These are phyloP conservation scores for Neotoxoptera formosana DNA, from an alignment of 1,140 invertebrate species.

Conservation along the genomic window DNA sequence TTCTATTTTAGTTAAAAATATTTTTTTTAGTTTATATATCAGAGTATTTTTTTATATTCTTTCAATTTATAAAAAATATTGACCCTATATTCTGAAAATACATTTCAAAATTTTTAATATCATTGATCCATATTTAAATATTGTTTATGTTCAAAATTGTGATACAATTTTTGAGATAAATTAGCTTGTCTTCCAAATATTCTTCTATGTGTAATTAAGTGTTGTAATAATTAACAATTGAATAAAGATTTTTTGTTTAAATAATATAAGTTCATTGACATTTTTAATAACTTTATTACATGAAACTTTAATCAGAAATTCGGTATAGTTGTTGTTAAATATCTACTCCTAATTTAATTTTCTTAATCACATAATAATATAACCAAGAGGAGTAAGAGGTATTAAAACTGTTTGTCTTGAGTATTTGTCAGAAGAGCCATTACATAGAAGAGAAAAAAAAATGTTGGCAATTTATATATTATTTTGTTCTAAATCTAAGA, in stretches of 20 bases:
- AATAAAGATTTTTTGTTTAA: neutral
- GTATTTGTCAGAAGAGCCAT: too few relatives aligned
- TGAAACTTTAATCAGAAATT: neutral
- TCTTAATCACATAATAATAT: neutral
- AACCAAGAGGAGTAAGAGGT: too few relatives aligned
- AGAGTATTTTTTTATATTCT: slow-evolving; percentile 38
- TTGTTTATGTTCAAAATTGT: neutral
- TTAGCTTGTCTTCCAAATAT: slow-evolving; percentile 17
- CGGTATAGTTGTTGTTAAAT: neutral
- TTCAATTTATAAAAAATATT: slow-evolving; percentile 13
- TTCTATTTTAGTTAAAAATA: slow-evolving; percentile 43
- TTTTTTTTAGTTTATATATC: slow-evolving; percentile 27
- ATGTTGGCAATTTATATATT: neutral
- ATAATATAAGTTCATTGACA: neutral
- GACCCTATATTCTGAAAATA: neutral
- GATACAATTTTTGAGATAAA: neutral
- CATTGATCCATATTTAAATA: neutral
- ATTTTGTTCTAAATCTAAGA: too few relatives aligned
- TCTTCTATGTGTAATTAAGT: neutral
- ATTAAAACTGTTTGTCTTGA: too few relatives aligned
- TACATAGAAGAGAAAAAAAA: neutral
- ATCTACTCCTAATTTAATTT: neutral
- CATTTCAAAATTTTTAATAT: neutral
- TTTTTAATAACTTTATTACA: neutral
- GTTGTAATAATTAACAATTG: neutral